Conservation (phyloP, 2,113 vertebrate species). For the chimpanzee (Pan troglodytes) region NHGRI_mPanTro3-v2.1_pri NC_072404.2:157974501-157975000, state of each 20-base stretch:
- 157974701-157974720: background rate
- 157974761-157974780: background rate
- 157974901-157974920: background rate
- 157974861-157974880: background rate
- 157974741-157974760: background rate
- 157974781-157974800: too few relatives aligned
- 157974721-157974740: background rate
- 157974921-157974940: background rate
- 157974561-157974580: background rate
- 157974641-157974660: background rate
- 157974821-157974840: too few relatives aligned
- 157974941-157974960: background rate
- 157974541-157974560: background rate
- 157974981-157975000: background rate
- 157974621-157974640: background rate
- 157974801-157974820: background rate
- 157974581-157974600: background rate
- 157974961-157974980: background rate
- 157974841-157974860: background rate
- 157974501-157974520: background rate
- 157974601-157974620: background rate
- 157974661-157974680: background rate
- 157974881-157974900: background rate
- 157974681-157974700: background rate
- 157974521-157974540: background rate